These are phyloP conservation scores for Eupithecia exiguata DNA, from an alignment of 2,888 invertebrate species.

Conservation along the genomic window DNA sequence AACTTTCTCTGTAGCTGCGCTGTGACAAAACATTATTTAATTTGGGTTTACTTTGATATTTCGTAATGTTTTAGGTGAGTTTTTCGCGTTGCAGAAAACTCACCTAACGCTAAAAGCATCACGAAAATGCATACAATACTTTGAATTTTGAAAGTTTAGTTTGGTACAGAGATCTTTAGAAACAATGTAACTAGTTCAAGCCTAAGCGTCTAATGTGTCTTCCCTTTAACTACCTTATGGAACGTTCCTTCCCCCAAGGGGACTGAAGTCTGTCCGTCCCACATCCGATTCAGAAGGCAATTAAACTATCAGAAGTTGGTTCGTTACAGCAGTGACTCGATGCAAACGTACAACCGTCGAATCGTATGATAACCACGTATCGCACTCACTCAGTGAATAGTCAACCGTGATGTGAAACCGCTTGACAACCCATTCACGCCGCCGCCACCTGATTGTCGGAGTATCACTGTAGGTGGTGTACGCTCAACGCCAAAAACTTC, in stretches of 20 bases:
- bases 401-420: conserved; percentile 3
- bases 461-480: background rate
- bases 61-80: too few species aligned
- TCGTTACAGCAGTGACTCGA: background rate
- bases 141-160: background rate
- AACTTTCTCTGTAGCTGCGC: background rate
- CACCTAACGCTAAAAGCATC: too few species aligned
- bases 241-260: background rate
- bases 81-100: too few species aligned
- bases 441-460: background rate
- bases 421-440: background rate
- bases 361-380: background rate
- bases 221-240: background rate
- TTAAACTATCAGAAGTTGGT: background rate
- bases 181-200: background rate
- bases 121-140: too few species aligned
- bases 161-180: background rate
- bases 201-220: background rate
- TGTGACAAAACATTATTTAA: background rate
- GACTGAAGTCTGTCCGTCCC: background rate
- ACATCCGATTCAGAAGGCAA: background rate
- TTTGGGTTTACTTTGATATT: background rate
- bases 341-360: background rate
- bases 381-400: background rate
- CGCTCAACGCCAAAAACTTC: background rate